Evolutionary conservation across 1,140 invertebrate species (phyloP), one percentile per base, ranked within the genome.

Genomic region (Psix sp.): DNA sequence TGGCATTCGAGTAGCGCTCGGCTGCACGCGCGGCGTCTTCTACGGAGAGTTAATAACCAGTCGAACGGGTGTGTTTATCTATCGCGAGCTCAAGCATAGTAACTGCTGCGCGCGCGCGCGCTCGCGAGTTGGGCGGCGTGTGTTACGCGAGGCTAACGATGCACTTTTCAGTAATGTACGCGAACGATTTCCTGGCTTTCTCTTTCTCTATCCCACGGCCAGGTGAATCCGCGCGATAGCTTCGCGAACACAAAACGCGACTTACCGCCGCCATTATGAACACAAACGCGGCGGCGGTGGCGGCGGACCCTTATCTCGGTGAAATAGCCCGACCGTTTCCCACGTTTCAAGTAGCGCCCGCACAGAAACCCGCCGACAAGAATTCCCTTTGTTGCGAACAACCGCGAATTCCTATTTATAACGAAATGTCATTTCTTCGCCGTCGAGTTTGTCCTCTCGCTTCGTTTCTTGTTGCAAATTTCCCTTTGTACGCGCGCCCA

Each of bases 131-230:
- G 13, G 40, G 49, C 36, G 49, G 26, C 48, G 39, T 36, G 40
- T 46, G 35, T 56, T 40, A 48, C 40, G 68, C 56, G 48, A 56
- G 40, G 48, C 36, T 67, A 67, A 74, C 56, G 62, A 66, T 46
- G 62, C 38, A 36, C 67, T 43, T 60, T 60, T 52, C 49, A 49
- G 57, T 63, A 71, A 57, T 42, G 59, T 35, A 57, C 57, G 57
- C 40, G 57, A 46, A 21, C 67, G 74, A 82, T 83, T 83, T 84
- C 80, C 77, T 83, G 76, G 76, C 80, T 84, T 84, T 83, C 81
- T 84, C 79, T 70, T 43, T 51, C 52, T 74, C 70, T 66, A 42
- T 62, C 67, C 43, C 68, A 77, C 78, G 80, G 39, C 29, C 26
- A 9, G 76, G 76, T 74, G 76, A 81, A 81, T 82, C 77, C 3